Conservation (phyloP, 92 coral and sea anemone genomes). For the Palythoa caribaeorum region DNA sequence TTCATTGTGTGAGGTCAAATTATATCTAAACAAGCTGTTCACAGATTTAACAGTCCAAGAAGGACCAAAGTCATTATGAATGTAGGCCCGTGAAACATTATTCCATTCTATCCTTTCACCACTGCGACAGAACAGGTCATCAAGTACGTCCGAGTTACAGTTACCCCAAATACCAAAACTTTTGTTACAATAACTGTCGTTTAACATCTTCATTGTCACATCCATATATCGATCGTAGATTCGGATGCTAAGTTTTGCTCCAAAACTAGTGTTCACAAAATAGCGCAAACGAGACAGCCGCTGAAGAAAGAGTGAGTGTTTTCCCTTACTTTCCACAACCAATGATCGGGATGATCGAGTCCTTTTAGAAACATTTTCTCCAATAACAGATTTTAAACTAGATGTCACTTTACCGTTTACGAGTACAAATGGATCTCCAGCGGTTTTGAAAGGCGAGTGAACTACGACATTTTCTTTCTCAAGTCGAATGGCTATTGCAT, state of each 20-base stretch:
- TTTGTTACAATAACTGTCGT: constrained; percentile 52
- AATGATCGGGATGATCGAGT: constrained; percentile 3
- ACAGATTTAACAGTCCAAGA: constrained; percentile 61
- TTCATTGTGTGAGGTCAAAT: constrained; percentile 32
- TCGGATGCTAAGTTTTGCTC: constrained; percentile 55
- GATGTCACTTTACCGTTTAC: constrained; percentile 47
- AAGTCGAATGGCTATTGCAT: constrained; percentile 66
- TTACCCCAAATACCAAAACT: constrained; percentile 71
- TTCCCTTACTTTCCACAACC: background rate
- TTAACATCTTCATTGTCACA: constrained; percentile 31
- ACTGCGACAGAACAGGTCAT: constrained; percentile 49
- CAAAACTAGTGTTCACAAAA: constrained; percentile 36
- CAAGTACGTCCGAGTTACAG: constrained; percentile 58
- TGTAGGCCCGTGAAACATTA: constrained; percentile 60
- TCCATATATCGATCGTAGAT: constrained; percentile 75
- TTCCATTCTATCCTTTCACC: constrained; percentile 35
- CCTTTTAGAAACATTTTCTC: constrained; percentile 6
- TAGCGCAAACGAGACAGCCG: constrained; percentile 54
- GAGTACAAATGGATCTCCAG: constrained; percentile 55
- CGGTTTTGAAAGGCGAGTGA: constrained; percentile 59
- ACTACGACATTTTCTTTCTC: constrained; percentile 43
- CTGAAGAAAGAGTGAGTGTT: constrained; percentile 36
- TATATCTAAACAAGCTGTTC: constrained; percentile 60
- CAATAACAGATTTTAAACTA: constrained; percentile 30
- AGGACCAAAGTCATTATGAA: constrained; percentile 55